Evolutionary conservation across 2,113 vertebrate genomes (phyloP), one percentile per base, ranked within the genome.

Genomic region (Oenanthe melanoleuca): DNA sequence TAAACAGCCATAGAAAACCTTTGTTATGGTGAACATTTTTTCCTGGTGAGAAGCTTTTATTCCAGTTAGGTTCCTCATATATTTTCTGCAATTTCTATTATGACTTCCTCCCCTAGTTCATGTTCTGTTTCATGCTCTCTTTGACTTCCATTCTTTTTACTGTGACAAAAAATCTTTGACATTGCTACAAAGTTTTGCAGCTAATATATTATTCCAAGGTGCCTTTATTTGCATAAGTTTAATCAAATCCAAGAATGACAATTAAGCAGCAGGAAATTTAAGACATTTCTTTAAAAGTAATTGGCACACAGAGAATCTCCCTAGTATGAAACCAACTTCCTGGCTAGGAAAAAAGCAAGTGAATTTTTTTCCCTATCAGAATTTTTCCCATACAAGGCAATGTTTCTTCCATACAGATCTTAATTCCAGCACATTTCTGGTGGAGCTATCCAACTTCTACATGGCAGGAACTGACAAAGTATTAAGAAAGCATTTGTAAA

Each of bases 401-500:
- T 40, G 31, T 74, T 88, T 67, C 57, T 85, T 82, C 49, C 37
- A 82, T 13, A 60, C 0, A 0, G 23, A 86, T 67, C 82, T 82
- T 66, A 83, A 69, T 66, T 83, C 38, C 44, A 83, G 52, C 75
- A 80, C 25, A 69, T 65, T 72, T 49, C 12, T 92, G 64, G 38
- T 70, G 34, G 33, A 90, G 33, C 15, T 47, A 63, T 78, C 44
- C 74, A 90, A 75, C 38, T 86, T 86, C 59, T 57, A 52, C 63
- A 69, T 37, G 47, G 50, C 75, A 85, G 74, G 28, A 72, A 60
- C 23, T 6, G 9, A 80, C 40, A 47, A 89, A 80, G 19, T 59
- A 70, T 77, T 93, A 73, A 83, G 60, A 23, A 90, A 86, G 47
- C 21, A 66, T 94, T 92, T 88, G 25, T 42, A 66, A 93, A 88